Conservation (phyloP, 2,113 vertebrate genomes). For the Stercorarius parasiticus region DNA sequence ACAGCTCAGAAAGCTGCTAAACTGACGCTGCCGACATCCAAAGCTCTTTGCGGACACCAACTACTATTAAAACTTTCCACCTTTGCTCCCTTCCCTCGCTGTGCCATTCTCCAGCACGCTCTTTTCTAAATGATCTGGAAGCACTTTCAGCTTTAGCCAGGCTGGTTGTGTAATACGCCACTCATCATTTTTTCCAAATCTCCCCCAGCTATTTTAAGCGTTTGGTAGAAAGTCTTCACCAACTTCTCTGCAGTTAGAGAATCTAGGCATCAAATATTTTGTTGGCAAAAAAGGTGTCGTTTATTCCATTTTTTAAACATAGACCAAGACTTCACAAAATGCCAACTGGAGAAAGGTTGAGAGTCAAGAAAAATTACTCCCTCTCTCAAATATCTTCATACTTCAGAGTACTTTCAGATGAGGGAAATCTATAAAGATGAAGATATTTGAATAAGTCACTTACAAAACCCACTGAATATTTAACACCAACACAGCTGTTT, state of each 20-base stretch:
- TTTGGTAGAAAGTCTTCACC: neutral
- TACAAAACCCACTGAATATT: conserved; percentile 23
- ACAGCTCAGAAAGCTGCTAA: neutral
- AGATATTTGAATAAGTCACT: neutral
- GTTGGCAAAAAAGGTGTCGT: neutral
- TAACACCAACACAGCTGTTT: conserved; percentile 51
- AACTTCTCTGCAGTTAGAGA: neutral
- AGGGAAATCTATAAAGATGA: neutral
- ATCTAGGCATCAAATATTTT: neutral
- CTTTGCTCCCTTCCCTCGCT: neutral
- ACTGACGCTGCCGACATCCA: neutral
- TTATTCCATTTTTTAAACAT: neutral
- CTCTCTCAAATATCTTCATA: neutral
- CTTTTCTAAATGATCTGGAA: neutral
- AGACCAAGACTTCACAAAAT: neutral
- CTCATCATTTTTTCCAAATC: conserved; percentile 20
- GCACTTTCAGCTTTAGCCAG: neutral
- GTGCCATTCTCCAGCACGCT: neutral
- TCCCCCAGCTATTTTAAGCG: conserved; percentile 22
- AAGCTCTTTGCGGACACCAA: neutral
- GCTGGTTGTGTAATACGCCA: neutral
- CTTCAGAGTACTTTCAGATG: neutral
- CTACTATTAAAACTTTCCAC: neutral
- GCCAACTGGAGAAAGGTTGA: neutral
- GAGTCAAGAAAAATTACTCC: neutral